These are phyloP conservation scores for Polia nebulosa DNA, from an alignment of 2,888 invertebrate genomes.

Conservation along the genomic window DNA sequence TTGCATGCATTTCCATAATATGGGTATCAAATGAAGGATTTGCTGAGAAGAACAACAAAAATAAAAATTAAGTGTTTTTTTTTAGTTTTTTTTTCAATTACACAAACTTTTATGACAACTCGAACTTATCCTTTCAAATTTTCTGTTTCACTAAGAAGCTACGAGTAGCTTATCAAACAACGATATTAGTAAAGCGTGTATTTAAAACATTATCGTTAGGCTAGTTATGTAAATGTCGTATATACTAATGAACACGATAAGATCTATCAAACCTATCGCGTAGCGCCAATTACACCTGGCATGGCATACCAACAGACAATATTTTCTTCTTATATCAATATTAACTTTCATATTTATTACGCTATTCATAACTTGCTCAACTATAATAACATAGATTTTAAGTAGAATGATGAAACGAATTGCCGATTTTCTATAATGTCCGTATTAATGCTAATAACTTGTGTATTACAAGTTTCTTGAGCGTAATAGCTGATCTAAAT, in stretches of 20 bases:
- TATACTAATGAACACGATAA: conserved; percentile 68
- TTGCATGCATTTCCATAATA: too few relatives aligned
- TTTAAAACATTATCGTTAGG: conserved; percentile 54
- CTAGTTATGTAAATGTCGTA: conserved; percentile 67
- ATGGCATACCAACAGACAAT: conserved; percentile 60
- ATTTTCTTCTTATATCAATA: conserved; percentile 64
- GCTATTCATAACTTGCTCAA: conserved; percentile 57
- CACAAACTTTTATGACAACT: too few relatives aligned
- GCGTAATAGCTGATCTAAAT: conserved; percentile 87
- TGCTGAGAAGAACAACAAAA: too few relatives aligned
- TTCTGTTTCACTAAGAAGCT: conserved; percentile 1
- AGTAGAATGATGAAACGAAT: conserved; percentile 78
- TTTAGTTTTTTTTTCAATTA: background rate
- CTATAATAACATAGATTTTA: conserved; percentile 66
- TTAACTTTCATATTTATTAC: conserved; percentile 63
- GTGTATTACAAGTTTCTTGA: conserved; percentile 86
- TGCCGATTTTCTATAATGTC: conserved; percentile 82
- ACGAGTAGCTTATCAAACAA: conserved; percentile 43
- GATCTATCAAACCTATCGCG: conserved; percentile 65
- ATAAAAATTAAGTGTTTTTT: too few relatives aligned
- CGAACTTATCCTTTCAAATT: conserved; percentile 14
- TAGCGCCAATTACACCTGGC: conserved; percentile 65
- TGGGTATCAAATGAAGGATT: too few relatives aligned
- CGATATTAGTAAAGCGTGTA: conserved; percentile 52
- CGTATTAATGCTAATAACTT: conserved; percentile 85